These are phyloP conservation scores for Phyllostomus discolor DNA, from an alignment of 2,113 vertebrate genomes.

Conservation along the genomic window DNA sequence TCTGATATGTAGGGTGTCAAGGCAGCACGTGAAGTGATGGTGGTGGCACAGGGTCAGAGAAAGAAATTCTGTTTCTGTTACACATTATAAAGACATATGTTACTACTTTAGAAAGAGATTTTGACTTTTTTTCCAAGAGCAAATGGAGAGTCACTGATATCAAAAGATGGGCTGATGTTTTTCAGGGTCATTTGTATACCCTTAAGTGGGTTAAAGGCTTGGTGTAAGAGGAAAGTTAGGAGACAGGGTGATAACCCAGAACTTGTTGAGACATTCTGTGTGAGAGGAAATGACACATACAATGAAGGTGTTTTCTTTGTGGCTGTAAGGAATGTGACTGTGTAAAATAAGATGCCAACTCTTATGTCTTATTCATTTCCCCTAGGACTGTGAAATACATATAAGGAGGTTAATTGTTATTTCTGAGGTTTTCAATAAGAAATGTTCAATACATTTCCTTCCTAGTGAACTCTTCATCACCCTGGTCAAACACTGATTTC, in stretches of 20 bases:
- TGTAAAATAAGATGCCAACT: not conserved
- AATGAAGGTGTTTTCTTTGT: not conserved
- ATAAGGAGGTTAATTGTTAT: not conserved
- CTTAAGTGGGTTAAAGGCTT: not conserved
- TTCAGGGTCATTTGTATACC: not conserved
- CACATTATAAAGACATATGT: not conserved
- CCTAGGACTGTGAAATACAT: not conserved
- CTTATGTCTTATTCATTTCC: not conserved
- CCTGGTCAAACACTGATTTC: not conserved
- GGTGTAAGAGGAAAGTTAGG: not conserved
- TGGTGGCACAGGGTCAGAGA: not conserved
- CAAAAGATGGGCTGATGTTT: not conserved
- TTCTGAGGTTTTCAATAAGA: not conserved
- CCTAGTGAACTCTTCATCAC: not conserved
- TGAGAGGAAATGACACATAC: not conserved
- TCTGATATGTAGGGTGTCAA: not conserved
- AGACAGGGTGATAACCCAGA: not conserved
- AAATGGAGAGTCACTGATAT: not conserved
- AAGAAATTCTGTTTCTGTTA: not conserved
- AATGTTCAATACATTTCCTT: not conserved
- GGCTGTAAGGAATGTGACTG: not conserved
- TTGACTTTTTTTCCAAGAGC: not conserved
- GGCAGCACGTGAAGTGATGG: fast-evolving
- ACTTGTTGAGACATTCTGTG: not conserved
- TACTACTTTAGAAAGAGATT: not conserved